Evolutionary conservation across 2,113 vertebrate genomes (phyloP).

Genomic region (Neotoma lepida): DNA sequence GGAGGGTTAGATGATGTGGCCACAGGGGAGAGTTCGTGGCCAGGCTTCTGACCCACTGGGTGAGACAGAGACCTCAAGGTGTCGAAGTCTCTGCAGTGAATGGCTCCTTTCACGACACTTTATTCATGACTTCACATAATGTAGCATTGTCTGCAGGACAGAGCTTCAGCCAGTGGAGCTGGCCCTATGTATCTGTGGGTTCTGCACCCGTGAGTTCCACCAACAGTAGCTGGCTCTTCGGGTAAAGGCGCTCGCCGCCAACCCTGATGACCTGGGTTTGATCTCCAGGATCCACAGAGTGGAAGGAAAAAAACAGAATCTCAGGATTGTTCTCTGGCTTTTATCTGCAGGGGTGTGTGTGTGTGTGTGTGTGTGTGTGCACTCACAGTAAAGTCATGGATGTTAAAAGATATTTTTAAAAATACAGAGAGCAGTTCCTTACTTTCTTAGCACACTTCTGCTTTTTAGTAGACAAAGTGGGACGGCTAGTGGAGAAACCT

Average conservation of each 20-base stretch:
- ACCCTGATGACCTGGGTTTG: background rate
- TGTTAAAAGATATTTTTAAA: background rate
- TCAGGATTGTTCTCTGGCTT: too few relatives aligned
- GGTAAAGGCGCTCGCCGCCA: background rate
- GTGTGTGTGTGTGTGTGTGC: background rate
- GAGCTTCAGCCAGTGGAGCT: background rate
- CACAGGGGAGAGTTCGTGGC: background rate
- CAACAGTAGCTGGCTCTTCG: background rate
- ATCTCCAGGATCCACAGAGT: background rate
- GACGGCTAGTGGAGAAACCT: too few relatives aligned
- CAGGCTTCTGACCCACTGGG: background rate
- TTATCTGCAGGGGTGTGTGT: background rate
- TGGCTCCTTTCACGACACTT: background rate
- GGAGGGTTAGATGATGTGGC: background rate
- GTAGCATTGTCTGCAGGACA: accelerated
- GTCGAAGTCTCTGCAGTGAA: background rate
- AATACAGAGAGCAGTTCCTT: background rate
- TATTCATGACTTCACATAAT: background rate
- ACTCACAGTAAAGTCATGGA: background rate
- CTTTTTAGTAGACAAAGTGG: too few relatives aligned
- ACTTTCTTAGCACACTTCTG: accelerated
- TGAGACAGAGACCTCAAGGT: background rate
- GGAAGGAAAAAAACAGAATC: background rate
- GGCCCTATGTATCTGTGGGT: background rate
- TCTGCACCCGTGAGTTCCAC: background rate